Evolutionary conservation across 2,113 vertebrate species (phyloP).

Genomic region (Ranitomeya variabilis): DNA sequence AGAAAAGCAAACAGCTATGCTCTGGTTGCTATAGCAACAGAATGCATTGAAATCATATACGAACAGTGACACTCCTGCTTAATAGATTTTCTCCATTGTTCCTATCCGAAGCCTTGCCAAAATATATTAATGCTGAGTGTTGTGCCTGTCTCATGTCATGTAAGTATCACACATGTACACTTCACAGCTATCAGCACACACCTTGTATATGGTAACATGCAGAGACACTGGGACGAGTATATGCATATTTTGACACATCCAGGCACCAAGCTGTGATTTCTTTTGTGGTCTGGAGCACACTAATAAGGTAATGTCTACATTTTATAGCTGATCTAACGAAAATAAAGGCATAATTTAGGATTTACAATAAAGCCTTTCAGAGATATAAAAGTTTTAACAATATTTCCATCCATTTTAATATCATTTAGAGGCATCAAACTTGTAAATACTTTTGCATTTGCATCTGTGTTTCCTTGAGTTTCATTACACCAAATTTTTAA

Average conservation of each 20-base stretch:
- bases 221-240: neutral
- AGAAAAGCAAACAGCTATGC: conserved; percentile 52
- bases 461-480: too few relatives aligned
- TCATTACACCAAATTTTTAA: too few relatives aligned
- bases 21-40: conserved; percentile 66
- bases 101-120: conserved; percentile 28
- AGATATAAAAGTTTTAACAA: too few relatives aligned
- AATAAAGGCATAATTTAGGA: neutral
- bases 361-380: too few relatives aligned
- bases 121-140: conserved; percentile 22
- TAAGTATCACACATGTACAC: neutral
- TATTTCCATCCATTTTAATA: too few relatives aligned
- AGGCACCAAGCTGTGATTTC: neutral
- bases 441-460: too few relatives aligned
- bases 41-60: conserved; percentile 68
- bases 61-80: conserved; percentile 59
- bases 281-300: neutral
- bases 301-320: neutral
- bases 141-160: conserved; percentile 23
- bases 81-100: conserved; percentile 48
- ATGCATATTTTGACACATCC: neutral
- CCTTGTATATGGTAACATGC: neutral
- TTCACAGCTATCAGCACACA: neutral
- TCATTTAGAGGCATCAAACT: too few relatives aligned
- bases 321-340: too few relatives aligned